A percentile compares a stretch with the other conserved stretches of the same genome.
These are phyloP conservation scores for Drosophila multiciliata DNA, from an alignment of 2,888 invertebrate species.

Conservation along the genomic window DNA sequence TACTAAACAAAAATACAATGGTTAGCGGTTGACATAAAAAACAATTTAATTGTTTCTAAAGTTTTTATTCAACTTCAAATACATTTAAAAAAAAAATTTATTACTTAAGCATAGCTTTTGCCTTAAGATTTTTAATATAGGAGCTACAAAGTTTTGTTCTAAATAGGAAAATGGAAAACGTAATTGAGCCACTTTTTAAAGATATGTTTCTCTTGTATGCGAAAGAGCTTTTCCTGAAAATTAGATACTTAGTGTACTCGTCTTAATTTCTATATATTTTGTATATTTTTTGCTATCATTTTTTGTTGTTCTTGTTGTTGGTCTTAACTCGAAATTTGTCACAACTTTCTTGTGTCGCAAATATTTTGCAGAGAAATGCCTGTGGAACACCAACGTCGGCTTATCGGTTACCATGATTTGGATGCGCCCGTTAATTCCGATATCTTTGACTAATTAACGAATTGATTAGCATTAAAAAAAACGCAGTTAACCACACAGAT, in stretches of 20 bases:
- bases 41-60: background rate
- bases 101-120: background rate
- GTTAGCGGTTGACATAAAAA: background rate
- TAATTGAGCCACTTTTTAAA: background rate
- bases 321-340: slow-evolving; percentile 73
- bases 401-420: slow-evolving; percentile 95
- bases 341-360: slow-evolving; percentile 82
- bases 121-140: background rate
- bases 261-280: slow-evolving; percentile 23
- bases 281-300: slow-evolving; percentile 53
- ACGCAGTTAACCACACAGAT: slow-evolving; percentile 35
- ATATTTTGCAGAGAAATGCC: slow-evolving; percentile 88
- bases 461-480: slow-evolving; percentile 42
- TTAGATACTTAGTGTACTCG: slow-evolving; percentile 15
- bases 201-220: background rate
- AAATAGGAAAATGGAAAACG: background rate
- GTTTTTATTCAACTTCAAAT: background rate
- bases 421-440: slow-evolving; percentile 94
- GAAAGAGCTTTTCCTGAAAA: background rate
- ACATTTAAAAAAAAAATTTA: background rate
- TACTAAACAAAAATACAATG: background rate
- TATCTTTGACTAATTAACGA: slow-evolving; percentile 87
- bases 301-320: slow-evolving; percentile 54
- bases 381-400: slow-evolving; percentile 90
- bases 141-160: background rate